These are phyloP conservation scores for Agrotis exclamationis DNA, from an alignment of 2,888 invertebrate species.

Conservation along the genomic window DNA sequence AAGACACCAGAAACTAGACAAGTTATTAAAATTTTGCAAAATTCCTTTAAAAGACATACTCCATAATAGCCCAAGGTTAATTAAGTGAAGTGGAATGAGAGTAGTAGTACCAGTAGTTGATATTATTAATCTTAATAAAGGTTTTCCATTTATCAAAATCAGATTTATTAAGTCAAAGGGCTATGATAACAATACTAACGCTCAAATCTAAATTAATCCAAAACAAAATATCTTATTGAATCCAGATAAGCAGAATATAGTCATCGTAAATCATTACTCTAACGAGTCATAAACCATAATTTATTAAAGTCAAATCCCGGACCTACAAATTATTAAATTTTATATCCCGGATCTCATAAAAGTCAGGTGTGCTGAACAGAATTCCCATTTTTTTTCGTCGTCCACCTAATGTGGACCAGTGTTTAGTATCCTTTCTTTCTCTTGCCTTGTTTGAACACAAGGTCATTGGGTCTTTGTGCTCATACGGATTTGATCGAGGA, in stretches of 20 bases:
- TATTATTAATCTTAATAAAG: neutral
- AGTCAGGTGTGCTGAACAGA: constrained; percentile 18
- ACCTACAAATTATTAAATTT: neutral
- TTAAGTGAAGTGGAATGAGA: too few relatives aligned
- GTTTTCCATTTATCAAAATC: too few relatives aligned
- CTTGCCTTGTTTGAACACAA: constrained; percentile 46
- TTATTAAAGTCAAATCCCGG: constrained; percentile 8
- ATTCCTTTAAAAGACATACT: too few relatives aligned
- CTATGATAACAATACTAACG: neutral
- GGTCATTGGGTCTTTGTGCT: constrained; percentile 57
- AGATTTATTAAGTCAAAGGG: neutral
- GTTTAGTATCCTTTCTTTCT: constrained; percentile 53
- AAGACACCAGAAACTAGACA: too few relatives aligned
- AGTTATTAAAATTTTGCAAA: too few relatives aligned
- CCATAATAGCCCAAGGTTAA: too few relatives aligned
- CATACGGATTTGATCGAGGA: constrained; percentile 50
- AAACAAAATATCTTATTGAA: neutral
- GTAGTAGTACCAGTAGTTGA: too few relatives aligned
- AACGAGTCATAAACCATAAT: constrained; percentile 4
- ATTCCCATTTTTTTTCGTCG: constrained; percentile 53
- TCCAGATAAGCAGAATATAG: neutral
- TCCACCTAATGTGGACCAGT: constrained; percentile 16
- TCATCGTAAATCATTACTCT: neutral
- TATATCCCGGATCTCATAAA: constrained; percentile 30
- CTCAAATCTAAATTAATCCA: neutral